Evolutionary conservation across 2,113 vertebrate genomes (phyloP).

Genomic region (Albula glossodonta): DNA sequence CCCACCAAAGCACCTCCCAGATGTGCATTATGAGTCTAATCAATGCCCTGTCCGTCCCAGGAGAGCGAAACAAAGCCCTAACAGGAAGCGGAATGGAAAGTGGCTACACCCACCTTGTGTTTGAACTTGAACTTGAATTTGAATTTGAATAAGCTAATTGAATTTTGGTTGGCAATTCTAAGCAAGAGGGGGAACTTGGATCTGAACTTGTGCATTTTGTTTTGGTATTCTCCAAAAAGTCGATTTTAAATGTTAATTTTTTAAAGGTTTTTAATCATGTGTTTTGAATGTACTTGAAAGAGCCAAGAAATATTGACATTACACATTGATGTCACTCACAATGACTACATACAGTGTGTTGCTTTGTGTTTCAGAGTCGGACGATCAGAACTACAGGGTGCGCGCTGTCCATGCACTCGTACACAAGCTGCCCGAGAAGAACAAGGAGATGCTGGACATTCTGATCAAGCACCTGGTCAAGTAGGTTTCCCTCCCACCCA

Average conservation of each 20-base stretch:
- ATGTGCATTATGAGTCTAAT: background rate
- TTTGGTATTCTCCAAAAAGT: too few relatives aligned
- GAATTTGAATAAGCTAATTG: too few relatives aligned
- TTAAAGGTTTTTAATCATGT: too few relatives aligned
- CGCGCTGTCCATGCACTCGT: conserved; percentile 91
- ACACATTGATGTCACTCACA: too few relatives aligned
- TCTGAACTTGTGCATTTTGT: too few relatives aligned
- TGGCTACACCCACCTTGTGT: too few relatives aligned
- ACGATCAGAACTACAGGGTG: conserved; percentile 93
- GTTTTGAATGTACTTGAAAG: too few relatives aligned
- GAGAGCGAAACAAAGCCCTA: background rate
- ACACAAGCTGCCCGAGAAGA: conserved; percentile 92
- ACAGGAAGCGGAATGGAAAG: background rate
- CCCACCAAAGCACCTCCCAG: background rate
- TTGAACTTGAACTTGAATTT: too few relatives aligned
- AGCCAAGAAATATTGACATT: too few relatives aligned
- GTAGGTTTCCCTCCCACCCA: conserved; percentile 63
- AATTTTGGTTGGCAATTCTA: too few relatives aligned
- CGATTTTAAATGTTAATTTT: too few relatives aligned
- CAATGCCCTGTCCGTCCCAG: background rate
- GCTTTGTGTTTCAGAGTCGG: conserved; percentile 77
- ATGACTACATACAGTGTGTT: background rate
- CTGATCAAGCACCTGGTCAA: conserved; percentile 88
- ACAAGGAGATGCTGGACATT: conserved; percentile 92
- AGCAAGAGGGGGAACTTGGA: too few relatives aligned